Conservation (phyloP, 2,113 vertebrate genomes). For the Sander lucioperca region DNA sequence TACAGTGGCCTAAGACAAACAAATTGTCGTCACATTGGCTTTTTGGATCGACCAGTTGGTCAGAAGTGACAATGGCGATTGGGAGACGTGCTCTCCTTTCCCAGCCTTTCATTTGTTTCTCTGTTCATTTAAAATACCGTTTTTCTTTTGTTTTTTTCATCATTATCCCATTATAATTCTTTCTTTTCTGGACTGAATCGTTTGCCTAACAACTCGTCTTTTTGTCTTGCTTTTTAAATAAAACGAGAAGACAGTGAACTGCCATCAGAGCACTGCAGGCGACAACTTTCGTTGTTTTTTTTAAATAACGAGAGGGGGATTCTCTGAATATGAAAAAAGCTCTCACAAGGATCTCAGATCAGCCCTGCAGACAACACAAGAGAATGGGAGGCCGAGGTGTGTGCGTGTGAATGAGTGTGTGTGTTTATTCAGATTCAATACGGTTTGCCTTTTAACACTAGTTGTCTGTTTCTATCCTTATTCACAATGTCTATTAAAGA, state of each 20-base stretch:
- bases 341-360: conserved; percentile 63
- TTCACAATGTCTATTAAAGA: conserved; percentile 94
- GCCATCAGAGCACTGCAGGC: conserved; percentile 81
- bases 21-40: conserved; percentile 53
- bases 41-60: conserved; percentile 46
- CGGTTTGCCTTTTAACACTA: conserved; percentile 98
- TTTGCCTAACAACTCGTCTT: conserved; percentile 90
- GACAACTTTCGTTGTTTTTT: conserved; percentile 68
- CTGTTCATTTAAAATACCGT: conserved; percentile 69
- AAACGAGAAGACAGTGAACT: conserved; percentile 67
- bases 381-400: conserved; percentile 29
- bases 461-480: conserved; percentile 94
- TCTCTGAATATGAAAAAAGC: conserved; percentile 63
- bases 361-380: conserved; percentile 86
- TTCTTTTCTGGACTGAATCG: conserved; percentile 71
- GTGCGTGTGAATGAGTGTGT: conserved; percentile 18
- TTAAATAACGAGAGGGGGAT: conserved; percentile 63
- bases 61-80: conserved; percentile 32
- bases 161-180: conserved; percentile 66
- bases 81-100: conserved; percentile 68
- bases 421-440: conserved; percentile 87
- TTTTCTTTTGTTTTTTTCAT: conserved; percentile 55
- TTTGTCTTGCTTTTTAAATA: conserved; percentile 84
- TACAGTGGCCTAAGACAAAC: conserved; percentile 68
- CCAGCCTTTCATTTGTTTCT: conserved; percentile 67